phyloP scores from a whole-genome alignment of 2,888 invertebrate species.

The Cynaeus angustus region DNA sequence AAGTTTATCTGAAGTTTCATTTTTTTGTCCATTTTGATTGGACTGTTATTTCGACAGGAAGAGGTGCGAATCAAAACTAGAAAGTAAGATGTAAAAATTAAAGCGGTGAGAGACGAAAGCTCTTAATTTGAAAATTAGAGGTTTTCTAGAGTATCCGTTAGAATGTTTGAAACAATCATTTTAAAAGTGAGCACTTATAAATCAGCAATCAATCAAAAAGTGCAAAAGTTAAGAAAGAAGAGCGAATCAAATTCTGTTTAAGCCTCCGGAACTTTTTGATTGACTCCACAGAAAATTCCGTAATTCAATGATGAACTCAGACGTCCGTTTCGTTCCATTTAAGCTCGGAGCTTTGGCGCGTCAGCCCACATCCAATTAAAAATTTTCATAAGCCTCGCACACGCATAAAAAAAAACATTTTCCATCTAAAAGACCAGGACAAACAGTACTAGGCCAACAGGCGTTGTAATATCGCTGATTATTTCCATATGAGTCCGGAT shows the following conservation, averaged over 20 bases:
- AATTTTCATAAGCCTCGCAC: slow-evolving; percentile 57
- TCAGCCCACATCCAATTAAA: slow-evolving; percentile 53
- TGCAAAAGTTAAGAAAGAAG: too few species aligned
- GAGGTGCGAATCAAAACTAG: too few species aligned
- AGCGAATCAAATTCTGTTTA: background rate
- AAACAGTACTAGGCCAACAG: slow-evolving; percentile 55
- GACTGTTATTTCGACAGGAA: too few species aligned
- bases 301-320: background rate
- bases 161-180: too few species aligned
- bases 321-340: background rate
- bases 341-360: background rate
- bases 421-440: slow-evolving; percentile 58
- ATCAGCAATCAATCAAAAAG: too few species aligned
- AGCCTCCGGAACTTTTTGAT: background rate
- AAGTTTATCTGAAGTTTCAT: too few species aligned
- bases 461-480: slow-evolving; percentile 69
- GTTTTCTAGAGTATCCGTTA: too few species aligned
- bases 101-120: too few species aligned
- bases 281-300: background rate
- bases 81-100: too few species aligned
- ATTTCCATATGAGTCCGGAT: slow-evolving; percentile 70
- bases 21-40: too few species aligned
- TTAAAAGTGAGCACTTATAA: too few species aligned
- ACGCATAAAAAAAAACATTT: slow-evolving; percentile 54
- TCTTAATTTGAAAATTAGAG: too few species aligned